A percentile compares a stretch with the other conserved stretches of the same genome.
Conservation (phyloP, 1,140 invertebrate species). For the Hestina assimilis region DNA sequence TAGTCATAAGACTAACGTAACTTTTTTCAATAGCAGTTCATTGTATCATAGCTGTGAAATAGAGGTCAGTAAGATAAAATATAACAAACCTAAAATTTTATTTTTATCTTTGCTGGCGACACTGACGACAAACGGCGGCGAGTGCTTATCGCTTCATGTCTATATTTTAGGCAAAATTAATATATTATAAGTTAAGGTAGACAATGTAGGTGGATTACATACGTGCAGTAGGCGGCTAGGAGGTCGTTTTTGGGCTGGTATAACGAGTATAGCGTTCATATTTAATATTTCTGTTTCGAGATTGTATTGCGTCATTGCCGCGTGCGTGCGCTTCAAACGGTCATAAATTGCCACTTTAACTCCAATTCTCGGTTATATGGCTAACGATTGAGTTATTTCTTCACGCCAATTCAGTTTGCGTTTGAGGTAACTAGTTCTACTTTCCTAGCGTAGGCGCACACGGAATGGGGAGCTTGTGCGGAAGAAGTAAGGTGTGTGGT, state of each 20-base stretch:
- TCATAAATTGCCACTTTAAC: slow-evolving; percentile 27
- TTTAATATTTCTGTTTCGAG: slow-evolving; percentile 22
- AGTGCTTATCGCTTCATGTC: not conserved
- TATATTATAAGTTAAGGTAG: slow-evolving; percentile 1
- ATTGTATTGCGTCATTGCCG: slow-evolving; percentile 37
- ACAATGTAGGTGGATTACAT: slow-evolving; percentile 1
- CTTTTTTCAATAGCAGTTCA: not conserved
- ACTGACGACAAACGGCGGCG: not conserved
- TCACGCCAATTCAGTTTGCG: slow-evolving; percentile 5
- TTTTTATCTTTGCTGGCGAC: not conserved
- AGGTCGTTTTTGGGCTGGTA: slow-evolving; percentile 3
- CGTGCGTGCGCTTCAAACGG: slow-evolving; percentile 31
- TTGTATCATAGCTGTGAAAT: not conserved
- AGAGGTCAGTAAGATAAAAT: not conserved
- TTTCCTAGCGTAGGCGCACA: slow-evolving; percentile 11
- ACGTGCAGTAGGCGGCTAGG: not conserved
- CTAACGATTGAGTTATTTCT: slow-evolving; percentile 8
- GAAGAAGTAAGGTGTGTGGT: slow-evolving; percentile 39
- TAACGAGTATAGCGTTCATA: slow-evolving; percentile 5
- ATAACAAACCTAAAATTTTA: not conserved
- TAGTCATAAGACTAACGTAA: too few species aligned
- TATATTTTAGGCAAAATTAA: not conserved
- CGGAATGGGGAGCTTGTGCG: slow-evolving; percentile 24
- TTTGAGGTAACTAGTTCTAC: slow-evolving; percentile 5
- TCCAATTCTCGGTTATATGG: slow-evolving; percentile 1